Conservation (phyloP, 1,140 invertebrate species). For the Gerris buenoi region DNA sequence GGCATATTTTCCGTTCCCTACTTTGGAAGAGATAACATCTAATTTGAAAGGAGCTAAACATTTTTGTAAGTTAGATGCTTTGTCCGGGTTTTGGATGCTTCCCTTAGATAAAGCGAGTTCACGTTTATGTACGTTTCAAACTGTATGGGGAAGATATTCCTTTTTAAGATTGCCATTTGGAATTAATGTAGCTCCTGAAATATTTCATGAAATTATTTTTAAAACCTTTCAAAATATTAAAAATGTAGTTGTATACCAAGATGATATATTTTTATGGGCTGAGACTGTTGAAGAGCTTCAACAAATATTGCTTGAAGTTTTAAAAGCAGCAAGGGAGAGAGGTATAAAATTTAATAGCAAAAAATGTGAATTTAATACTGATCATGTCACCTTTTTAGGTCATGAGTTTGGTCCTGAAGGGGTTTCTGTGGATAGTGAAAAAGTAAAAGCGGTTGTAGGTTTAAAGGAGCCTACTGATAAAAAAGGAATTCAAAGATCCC, state of each 20-base stretch:
- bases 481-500: conserved; percentile 24
- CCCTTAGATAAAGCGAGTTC: conserved; percentile 27
- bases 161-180: conserved; percentile 21
- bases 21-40: conserved; percentile 29
- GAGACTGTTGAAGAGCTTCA: conserved; percentile 20
- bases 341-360: background rate
- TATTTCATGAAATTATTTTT: conserved; percentile 27
- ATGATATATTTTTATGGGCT: conserved; percentile 27
- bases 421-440: conserved; percentile 27
- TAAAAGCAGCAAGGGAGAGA: conserved; percentile 23
- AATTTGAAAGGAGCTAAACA: conserved; percentile 28
- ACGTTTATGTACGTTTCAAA: conserved; percentile 29
- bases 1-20: conserved; percentile 30
- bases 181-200: conserved; percentile 28
- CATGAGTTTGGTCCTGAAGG: conserved; percentile 24
- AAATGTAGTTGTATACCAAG: too few relatives aligned
- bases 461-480: conserved; percentile 25
- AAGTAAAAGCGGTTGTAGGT: conserved; percentile 28
- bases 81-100: conserved; percentile 32
- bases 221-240: conserved; percentile 26
- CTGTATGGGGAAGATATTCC: conserved; percentile 27
- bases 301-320: conserved; percentile 20
- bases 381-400: conserved; percentile 30
- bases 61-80: conserved; percentile 34
- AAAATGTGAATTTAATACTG: conserved; percentile 28